Base-by-base conservation (phyloP, 2,888 invertebrate genomes). In the Lepidonotus clava region DNA sequence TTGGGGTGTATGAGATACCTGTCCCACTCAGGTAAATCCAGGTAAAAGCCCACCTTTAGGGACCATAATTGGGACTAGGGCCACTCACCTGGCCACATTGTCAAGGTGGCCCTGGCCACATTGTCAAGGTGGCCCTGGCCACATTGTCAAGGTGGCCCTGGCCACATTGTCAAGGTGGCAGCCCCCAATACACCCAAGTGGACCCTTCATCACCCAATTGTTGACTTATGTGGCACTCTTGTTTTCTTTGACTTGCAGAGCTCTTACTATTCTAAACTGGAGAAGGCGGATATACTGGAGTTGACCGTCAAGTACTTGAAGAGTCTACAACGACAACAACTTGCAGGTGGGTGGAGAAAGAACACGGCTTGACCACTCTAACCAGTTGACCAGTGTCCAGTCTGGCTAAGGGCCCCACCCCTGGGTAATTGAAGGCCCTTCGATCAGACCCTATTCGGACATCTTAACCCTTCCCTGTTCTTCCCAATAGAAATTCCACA, bases 271-370 rank as follows among this genome's bases (percentile, higher is more conserved):
- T 93, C 93, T 4, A 93, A 93, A 88, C 89, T 93, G 71, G 94
- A 93, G 90, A 94, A 93, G 85, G 93, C 93, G 0, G 93, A 94
- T 87, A 93, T 94, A 51, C 86, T 94, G 86, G 93, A 93, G 87
- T 91, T 93, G 93, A 93, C 93, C 0, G 94, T 93, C 28, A 92
- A 92, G 85, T 92, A 93, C 85, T 87, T 93, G 18, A 91, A 92
- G 66, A 90, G 90, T n/a, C 87, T 93, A 5, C 92, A 93, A 87
- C 86, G 92, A 32, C 92, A 92, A 77, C 92, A 92, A 40, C 89
- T 91, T n/a, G 77, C 87, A 66, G 86, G 89, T 88, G 66, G 66
- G 87, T 67, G 41, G 2, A 71, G 71, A 18, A 71, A 11, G 14
- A 34, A 18, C 11, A 38, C 71, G 5, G 38, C 71, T 34, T 71